Evolutionary conservation across 1,140 invertebrate genomes (phyloP).

Genomic region (Scaptomyza pallida): DNA sequence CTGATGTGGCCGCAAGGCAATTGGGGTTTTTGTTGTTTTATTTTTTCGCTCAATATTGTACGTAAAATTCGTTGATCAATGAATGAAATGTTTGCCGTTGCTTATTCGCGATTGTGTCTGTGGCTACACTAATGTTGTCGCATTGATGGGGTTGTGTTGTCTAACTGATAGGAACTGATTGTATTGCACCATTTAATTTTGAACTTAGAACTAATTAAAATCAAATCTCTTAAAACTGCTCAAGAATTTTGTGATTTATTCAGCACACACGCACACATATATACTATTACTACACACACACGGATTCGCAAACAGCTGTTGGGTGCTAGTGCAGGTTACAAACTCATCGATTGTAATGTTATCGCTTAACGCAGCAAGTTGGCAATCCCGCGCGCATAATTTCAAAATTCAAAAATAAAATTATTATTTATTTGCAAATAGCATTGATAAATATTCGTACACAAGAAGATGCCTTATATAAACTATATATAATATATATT

Average conservation of each 20-base stretch:
- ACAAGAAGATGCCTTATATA: constrained; percentile 47
- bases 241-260: constrained; percentile 47
- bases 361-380: constrained; percentile 19
- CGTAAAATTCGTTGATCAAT: constrained; percentile 31
- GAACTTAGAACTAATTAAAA: constrained; percentile 48
- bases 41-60: not conserved
- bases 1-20: constrained; percentile 40
- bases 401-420: constrained; percentile 36
- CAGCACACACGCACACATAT: constrained; percentile 35
- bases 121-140: not conserved
- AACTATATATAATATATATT: constrained; percentile 36
- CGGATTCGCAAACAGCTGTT: constrained; percentile 51
- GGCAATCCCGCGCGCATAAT: not conserved
- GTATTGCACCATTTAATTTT: constrained; percentile 47
- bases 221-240: constrained; percentile 21
- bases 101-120: not conserved
- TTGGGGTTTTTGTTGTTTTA: constrained; percentile 10
- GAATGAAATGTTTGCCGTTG: constrained; percentile 55
- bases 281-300: constrained; percentile 10
- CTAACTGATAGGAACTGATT: constrained; percentile 31
- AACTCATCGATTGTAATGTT: constrained; percentile 22
- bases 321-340: not conserved
- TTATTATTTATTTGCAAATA: constrained; percentile 67
- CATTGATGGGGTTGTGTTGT: not conserved
- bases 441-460: constrained; percentile 64